These are phyloP conservation scores for Drosophila kikkawai DNA, from an alignment of 1,140 invertebrate species.

Conservation along the genomic window DNA sequence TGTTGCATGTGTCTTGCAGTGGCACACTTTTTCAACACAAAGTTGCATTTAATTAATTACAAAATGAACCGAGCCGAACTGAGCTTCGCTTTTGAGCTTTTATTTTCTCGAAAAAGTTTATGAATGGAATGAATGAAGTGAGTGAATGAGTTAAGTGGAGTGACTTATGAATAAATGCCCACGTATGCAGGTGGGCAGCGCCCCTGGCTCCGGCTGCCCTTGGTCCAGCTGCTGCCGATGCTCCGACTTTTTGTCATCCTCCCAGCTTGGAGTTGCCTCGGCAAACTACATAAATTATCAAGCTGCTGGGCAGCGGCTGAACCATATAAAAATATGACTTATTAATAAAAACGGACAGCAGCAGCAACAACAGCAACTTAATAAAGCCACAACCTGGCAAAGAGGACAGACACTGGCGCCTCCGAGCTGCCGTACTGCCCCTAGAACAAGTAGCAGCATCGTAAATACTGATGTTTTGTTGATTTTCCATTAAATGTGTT, in stretches of 20 bases:
- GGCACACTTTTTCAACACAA: slow-evolving; percentile 69
- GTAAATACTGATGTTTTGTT: slow-evolving; percentile 81
- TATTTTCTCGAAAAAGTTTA: slow-evolving; percentile 53
- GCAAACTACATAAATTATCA: slow-evolving; percentile 76
- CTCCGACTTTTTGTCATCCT: slow-evolving; percentile 61
- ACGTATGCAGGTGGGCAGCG: slow-evolving; percentile 33
- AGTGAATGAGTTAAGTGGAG: slow-evolving; percentile 51
- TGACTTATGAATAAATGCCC: slow-evolving; percentile 57
- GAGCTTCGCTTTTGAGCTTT: slow-evolving; percentile 55
- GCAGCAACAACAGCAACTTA: slow-evolving; percentile 70
- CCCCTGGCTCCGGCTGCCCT: slow-evolving; percentile 45
- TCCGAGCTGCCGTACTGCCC: slow-evolving; percentile 17
- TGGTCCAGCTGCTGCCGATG: slow-evolving; percentile 26
- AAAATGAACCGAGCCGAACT: slow-evolving; percentile 28
- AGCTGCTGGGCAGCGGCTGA: slow-evolving; percentile 38
- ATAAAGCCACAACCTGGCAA: slow-evolving; percentile 67
- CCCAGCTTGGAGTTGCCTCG: slow-evolving; percentile 30
- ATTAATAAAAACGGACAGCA: slow-evolving; percentile 79
- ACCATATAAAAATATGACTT: slow-evolving; percentile 80
- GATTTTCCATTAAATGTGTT: slow-evolving; percentile 83
- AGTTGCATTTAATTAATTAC: slow-evolving; percentile 81
- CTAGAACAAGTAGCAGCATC: slow-evolving; percentile 49
- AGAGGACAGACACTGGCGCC: slow-evolving; percentile 56
- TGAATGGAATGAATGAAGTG: slow-evolving; percentile 60
- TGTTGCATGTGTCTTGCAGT: slow-evolving; percentile 65